Evolutionary conservation across 2,888 invertebrate species (phyloP), one percentile per base, ranked within the genome.

Genomic region (Erebia palarica): DNA sequence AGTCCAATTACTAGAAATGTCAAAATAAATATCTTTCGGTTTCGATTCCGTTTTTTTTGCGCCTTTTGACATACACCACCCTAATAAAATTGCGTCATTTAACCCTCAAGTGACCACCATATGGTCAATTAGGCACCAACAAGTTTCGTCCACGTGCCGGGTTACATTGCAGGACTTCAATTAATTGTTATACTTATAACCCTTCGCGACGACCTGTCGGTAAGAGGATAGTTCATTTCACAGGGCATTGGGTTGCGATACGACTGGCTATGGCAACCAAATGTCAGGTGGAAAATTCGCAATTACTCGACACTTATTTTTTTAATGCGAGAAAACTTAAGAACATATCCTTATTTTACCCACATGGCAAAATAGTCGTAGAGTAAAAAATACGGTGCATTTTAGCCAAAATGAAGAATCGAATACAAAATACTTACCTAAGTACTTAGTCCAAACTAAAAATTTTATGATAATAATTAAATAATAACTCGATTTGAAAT

Each of bases 111-210:
- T 57, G 69, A 76, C 71, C 65, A 75, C 83, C 91, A 90, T 89
- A 89, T 91, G 91, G 87, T 81, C 83, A 84, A 81, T 82, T 82
- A 80, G 79, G 76, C 78, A 80, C 79, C 77, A 79, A 80, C 84
- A 86, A 88, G 88, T 83, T 84, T 84, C 82, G 77, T 74, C 81
- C 90, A 86, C 90, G 88, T 82, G 88, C 82, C 78, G 81, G 77
- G 83, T 88, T 84, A 68, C 57, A 81, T 88, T 79, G 74, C 79
- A 81, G 84, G 90, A 87, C 90, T 91, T 90, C 89, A 89, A 80
- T 90, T 91, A 89, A 91, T 91, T 91, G 86, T 85, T 85, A 88
- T 87, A 86, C 83, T 85, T 85, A 88, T 87, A 86, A 84, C 82
- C 87, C 86, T 86, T 84, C 84, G 77, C 77, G 74, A 76, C 76